Conservation (phyloP, 2,888 invertebrate genomes). For the Andrena marginata region DNA sequence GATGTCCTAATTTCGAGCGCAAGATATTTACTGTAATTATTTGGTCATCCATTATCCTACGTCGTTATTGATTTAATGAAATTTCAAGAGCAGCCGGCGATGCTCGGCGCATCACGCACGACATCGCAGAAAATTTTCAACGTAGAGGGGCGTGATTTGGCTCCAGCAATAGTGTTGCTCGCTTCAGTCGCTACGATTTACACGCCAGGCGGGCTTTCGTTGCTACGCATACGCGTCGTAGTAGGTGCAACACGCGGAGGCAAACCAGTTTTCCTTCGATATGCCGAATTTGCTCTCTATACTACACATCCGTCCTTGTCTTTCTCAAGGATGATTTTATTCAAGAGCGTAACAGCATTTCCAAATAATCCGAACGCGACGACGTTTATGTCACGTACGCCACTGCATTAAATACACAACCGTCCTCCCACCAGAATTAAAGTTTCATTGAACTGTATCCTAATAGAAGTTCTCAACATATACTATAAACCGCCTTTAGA, state of each 20-base stretch:
- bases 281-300: constrained; percentile 59
- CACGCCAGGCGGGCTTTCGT: constrained; percentile 30
- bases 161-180: constrained; percentile 30
- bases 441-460: neutral
- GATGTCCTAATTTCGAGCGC: neutral
- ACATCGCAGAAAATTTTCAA: constrained; percentile 27
- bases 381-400: neutral
- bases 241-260: constrained; percentile 50
- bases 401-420: neutral
- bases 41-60: constrained; percentile 2
- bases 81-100: constrained; percentile 53
- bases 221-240: constrained; percentile 47
- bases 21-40: neutral
- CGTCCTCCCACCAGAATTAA: neutral
- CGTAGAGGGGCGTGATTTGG: constrained; percentile 27
- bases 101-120: neutral
- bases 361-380: constrained; percentile 9
- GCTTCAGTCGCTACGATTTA: constrained; percentile 1
- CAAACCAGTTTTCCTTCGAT: constrained; percentile 68
- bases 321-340: constrained; percentile 56
- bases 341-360: constrained; percentile 37
- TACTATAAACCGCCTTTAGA: neutral
- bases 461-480: neutral
- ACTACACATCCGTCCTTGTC: constrained; percentile 52
- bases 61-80: constrained; percentile 18